phyloP scores from a whole-genome alignment of 2,797 vertebrate species.

The Taeniopygia guttata region DNA sequence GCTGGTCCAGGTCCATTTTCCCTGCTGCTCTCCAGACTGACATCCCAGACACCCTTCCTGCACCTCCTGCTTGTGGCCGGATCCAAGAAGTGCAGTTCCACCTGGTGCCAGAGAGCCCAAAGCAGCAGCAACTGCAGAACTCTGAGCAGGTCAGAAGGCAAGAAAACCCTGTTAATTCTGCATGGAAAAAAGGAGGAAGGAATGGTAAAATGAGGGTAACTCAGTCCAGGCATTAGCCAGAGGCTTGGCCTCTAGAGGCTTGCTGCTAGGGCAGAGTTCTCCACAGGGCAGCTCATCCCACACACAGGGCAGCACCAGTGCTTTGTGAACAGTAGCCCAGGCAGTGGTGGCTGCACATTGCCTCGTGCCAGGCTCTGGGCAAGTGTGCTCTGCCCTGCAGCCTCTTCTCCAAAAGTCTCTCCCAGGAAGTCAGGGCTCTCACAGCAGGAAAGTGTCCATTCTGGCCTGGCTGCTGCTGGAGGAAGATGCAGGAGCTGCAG shows the following conservation, averaged over 20 bases:
- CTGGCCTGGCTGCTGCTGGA: constrained; percentile 73
- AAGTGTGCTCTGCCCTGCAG: background rate
- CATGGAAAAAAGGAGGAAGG: background rate
- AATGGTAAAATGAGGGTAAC: background rate
- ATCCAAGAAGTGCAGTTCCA: background rate
- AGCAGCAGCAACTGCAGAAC: background rate
- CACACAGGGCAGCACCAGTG: accelerated
- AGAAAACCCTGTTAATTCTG: background rate
- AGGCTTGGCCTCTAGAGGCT: background rate
- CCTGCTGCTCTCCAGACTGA: background rate
- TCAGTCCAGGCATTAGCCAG: background rate
- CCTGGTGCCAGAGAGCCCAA: background rate
- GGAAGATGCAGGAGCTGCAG: background rate
- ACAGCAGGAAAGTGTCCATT: constrained; percentile 85
- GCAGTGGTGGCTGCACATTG: accelerated
- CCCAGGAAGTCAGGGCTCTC: background rate
- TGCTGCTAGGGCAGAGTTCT: background rate
- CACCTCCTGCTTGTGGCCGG: background rate
- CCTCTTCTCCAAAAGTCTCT: background rate
- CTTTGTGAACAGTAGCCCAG: background rate
- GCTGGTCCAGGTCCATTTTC: background rate
- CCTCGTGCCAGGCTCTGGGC: accelerated
- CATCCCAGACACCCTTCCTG: background rate
- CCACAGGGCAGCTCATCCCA: background rate
- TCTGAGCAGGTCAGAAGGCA: background rate